Evolutionary conservation across 2,113 vertebrate genomes (phyloP), one percentile per base, ranked within the genome.

Genomic region (Mesoclemmys tuberculata): DNA sequence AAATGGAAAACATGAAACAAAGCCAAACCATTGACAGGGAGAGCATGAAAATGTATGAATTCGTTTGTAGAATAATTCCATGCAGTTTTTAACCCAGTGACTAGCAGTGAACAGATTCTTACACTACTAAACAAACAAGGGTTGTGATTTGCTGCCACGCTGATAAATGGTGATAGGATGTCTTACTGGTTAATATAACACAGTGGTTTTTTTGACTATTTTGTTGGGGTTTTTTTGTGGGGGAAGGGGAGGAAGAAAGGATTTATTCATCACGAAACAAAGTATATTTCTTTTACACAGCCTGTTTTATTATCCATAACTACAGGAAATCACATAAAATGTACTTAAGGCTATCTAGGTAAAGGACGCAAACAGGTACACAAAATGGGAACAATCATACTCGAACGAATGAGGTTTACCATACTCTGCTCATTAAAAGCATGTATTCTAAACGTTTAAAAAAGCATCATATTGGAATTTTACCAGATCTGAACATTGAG

Each of bases 321-420:
- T 92, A 78, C 81, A 85, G 29, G 1, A 0, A 80, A 94, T 87
- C 80, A 18, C 31, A 94, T 91, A 84, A 96, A 96, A 97, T 91
- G 83, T 95, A 93, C 82, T 46, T 41, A 71, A 93, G 88, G 82
- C 91, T 96, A 95, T 82, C 89, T 29, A 94, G 93, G 61, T 52
- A 94, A 93, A 85, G 46, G 64, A 96, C 51, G 87, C 56, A 95
- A 95, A 96, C n/a, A 93, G 80, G 93, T 88, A 84, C 82, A 49
- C 35, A 61, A 78, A 89, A 82, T 87, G 93, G 92, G 96, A 93
- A 83, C 80, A 94, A 97, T 93, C 85, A 89, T 12, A 82, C 41
- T 87, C 22, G 93, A 44, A 58, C 91, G 93, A 87, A 44, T 92
- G 61, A 87, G 93, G 87, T 86, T 64, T 93, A 78, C 46, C 91